Percentiles rank a stretch among this genome's conserved stretches.
phyloP scores from a whole-genome alignment of 2,113 vertebrate genomes.

The Burhinus bistriatus region DNA sequence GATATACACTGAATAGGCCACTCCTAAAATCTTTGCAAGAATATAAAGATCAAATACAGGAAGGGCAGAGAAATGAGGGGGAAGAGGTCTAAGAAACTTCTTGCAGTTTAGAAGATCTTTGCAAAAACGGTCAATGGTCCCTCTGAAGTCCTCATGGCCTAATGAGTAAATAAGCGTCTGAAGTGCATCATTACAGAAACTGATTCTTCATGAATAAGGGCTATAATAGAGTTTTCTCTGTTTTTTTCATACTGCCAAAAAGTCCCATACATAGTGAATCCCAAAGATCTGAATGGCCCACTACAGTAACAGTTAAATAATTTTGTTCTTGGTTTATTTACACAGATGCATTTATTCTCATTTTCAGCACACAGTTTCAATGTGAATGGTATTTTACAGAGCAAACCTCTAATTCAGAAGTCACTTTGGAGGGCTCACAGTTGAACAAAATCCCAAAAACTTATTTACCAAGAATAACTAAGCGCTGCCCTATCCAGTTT shows the following conservation, averaged over 20 bases:
- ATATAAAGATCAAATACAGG: background rate
- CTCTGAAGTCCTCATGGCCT: background rate
- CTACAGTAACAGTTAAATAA: background rate
- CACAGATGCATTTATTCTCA: background rate
- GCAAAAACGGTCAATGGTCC: background rate
- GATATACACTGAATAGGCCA: background rate
- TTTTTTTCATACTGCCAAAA: background rate
- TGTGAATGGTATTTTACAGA: background rate
- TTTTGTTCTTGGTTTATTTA: background rate
- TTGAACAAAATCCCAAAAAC: background rate
- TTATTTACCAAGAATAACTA: background rate
- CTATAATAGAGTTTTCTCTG: background rate
- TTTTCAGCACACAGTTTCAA: background rate
- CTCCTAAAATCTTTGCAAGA: background rate
- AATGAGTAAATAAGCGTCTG: background rate
- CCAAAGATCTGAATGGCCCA: background rate
- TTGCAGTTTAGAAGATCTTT: background rate
- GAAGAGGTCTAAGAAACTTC: background rate
- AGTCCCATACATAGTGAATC: background rate
- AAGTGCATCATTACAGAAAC: background rate
- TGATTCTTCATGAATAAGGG: background rate
- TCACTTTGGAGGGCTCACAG: background rate
- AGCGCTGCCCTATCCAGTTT: background rate
- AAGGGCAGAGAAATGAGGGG: background rate
- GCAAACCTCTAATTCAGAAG: background rate